phyloP scores from a whole-genome alignment of 1,140 invertebrate species.

The Aporrectodea caliginosa region DNA sequence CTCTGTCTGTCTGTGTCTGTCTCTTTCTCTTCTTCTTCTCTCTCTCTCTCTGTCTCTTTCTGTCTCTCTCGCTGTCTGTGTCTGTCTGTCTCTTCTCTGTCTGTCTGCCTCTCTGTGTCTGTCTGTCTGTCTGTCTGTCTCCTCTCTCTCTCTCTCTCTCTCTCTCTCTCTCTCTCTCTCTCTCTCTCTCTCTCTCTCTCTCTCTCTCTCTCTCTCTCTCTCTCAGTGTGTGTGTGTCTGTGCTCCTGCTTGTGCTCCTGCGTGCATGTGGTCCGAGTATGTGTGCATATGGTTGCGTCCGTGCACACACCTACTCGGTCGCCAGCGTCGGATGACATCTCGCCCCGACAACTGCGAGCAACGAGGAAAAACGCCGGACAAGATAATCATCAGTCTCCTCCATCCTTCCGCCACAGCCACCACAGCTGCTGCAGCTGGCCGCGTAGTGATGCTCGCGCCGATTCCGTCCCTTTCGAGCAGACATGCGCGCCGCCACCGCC shows the following conservation, averaged over 20 bases:
- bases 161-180: constrained; percentile 4
- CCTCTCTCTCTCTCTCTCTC: background rate
- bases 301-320: too few relatives aligned
- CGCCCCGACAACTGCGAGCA: too few relatives aligned
- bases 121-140: background rate
- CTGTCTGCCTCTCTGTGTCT: background rate
- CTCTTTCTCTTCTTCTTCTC: constrained; percentile 8
- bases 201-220: background rate
- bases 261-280: too few relatives aligned
- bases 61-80: background rate
- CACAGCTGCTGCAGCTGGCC: too few relatives aligned
- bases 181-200: background rate
- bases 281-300: too few relatives aligned
- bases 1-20: constrained; percentile 11
- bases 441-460: too few relatives aligned
- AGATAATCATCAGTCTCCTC: too few relatives aligned
- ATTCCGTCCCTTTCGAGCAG: too few relatives aligned
- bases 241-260: background rate
- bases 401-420: too few relatives aligned
- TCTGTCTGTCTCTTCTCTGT: background rate
- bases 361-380: too few relatives aligned
- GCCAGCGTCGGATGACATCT: too few relatives aligned
- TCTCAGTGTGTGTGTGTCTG: background rate
- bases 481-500: too few relatives aligned
- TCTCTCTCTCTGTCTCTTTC: background rate